A percentile compares a stretch with the other conserved stretches of the same genome.
These are phyloP conservation scores for Parnassius apollo DNA, from an alignment of 2,888 invertebrate species.

Conservation along the genomic window DNA sequence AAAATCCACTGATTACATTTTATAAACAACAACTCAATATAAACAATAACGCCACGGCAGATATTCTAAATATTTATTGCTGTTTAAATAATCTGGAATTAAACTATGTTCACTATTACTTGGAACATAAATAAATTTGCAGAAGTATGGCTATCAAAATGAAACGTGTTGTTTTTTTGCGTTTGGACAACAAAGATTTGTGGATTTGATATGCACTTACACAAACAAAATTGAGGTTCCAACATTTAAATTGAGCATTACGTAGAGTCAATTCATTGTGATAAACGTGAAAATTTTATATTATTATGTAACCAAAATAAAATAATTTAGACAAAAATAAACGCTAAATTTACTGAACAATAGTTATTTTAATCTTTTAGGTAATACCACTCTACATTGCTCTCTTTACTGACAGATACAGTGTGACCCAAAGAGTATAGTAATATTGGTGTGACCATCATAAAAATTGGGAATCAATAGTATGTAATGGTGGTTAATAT, in stretches of 20 bases:
- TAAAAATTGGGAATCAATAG: too few species aligned
- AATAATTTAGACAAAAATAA: conserved; percentile 27
- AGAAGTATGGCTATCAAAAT: conserved; percentile 34
- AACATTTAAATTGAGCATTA: conserved; percentile 40
- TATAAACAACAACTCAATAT: conserved; percentile 40
- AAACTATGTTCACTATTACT: background rate
- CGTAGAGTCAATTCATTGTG: conserved; percentile 26
- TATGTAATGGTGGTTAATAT: too few species aligned
- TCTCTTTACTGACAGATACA: conserved; percentile 41
- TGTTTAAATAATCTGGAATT: too few species aligned
- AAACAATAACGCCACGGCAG: conserved; percentile 43
- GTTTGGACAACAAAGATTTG: conserved; percentile 72
- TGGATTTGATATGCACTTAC: conserved; percentile 47
- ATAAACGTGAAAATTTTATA: conserved; percentile 3
- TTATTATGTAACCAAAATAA: conserved; percentile 11
- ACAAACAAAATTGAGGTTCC: conserved; percentile 51
- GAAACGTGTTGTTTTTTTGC: conserved; percentile 56
- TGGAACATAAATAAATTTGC: background rate
- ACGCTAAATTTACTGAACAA: conserved; percentile 30
- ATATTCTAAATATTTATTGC: background rate
- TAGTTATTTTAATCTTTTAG: conserved; percentile 35
- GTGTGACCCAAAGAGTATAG: too few species aligned
- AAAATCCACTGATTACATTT: background rate
- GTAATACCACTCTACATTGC: conserved; percentile 66
- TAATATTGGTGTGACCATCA: conserved; percentile 27